Evolutionary conservation across 2,888 invertebrate genomes (phyloP), one percentile per base, ranked within the genome.

Genomic region (Ormyrus pomaceus): DNA sequence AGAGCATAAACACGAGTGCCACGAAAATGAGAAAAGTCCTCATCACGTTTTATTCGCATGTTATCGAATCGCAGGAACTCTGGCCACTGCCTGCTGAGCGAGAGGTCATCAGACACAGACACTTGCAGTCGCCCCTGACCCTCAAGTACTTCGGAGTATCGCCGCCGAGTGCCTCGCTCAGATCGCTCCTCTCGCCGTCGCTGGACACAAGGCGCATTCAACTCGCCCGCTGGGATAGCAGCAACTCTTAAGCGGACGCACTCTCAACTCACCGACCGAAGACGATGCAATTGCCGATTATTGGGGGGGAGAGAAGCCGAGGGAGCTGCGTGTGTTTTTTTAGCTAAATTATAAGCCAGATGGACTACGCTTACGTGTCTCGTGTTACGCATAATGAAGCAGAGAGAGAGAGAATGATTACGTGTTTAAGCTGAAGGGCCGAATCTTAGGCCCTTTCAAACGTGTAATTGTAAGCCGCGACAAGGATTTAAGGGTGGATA

Each of bases 91-190:
- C 93, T 92, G 92, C 92, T 90, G 94, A 94, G 93, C 92, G 93
- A 88, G 94, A 95, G 92, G 93, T 93, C 90, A 94, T 93, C 88
- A 92, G 92, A 91, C 94, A 94, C 91, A 92, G 93, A 90, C 94
- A 94, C 91, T 91, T 94, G 89, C 93, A 94, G 91, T 93, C 94
- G 88, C 94, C 94, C 85, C 89, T 93, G 91, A 93, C 93, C 85
- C 91, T 91, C 87, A 92, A 92, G 87, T 92, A 92, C 89, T 91
- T 91, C 83, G 92, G 91, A 87, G 91, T 91, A 86, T 92, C 91
- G 85, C 92, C 92, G 82, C 92, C 93, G 84, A 90, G 91, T 87
- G 92, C 92, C 86, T 92, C 92, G 86, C 91, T 93, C 86, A 92
- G 92, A 87, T 93, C 93, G 82, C 91, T 93, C 82, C 91, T 93